Evolutionary conservation across 2,113 vertebrate species (phyloP).

Genomic region (Eulemur macaco): DNA sequence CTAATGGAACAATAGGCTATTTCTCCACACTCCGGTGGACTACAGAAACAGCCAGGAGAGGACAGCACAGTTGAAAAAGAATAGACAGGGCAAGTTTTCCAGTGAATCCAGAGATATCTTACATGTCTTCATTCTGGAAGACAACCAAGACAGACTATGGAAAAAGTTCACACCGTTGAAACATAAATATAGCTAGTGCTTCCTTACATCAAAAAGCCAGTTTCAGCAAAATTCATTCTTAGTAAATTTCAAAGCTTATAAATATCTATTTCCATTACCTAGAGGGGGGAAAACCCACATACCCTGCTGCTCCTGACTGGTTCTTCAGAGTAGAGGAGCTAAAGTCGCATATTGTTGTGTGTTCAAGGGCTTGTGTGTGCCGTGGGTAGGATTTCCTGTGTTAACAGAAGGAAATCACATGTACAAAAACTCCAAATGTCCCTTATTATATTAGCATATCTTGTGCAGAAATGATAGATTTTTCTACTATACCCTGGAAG

Average conservation of each 20-base stretch:
- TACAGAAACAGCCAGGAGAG: neutral
- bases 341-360: neutral
- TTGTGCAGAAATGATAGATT: neutral
- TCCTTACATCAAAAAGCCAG: constrained; percentile 7
- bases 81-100: neutral
- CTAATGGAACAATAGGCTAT: neutral
- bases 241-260: neutral
- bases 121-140: neutral
- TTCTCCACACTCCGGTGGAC: neutral
- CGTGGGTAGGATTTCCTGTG: neutral
- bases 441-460: neutral
- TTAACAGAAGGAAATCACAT: neutral
- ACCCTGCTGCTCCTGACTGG: neutral
- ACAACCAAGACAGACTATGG: neutral
- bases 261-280: neutral
- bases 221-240: neutral
- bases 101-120: neutral
- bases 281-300: too few relatives aligned
- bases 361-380: neutral
- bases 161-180: neutral
- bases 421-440: neutral
- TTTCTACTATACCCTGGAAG: neutral
- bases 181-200: neutral
- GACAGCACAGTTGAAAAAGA: neutral
- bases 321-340: constrained; percentile 4